Conservation (phyloP, 2,113 vertebrate genomes). For the Poecilia latipinna region DNA sequence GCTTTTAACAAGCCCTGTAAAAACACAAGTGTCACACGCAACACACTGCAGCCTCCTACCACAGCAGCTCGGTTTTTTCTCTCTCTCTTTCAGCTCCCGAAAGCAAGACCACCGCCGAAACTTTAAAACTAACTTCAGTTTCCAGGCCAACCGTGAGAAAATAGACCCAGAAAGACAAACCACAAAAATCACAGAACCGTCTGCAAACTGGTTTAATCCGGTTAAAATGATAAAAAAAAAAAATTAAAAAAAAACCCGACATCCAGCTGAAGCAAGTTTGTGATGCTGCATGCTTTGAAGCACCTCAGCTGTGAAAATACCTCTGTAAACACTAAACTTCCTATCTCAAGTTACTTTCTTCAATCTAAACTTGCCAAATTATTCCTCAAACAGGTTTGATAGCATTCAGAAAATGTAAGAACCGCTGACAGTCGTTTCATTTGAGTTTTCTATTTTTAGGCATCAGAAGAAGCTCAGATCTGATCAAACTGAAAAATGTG, state of each 20-base stretch:
- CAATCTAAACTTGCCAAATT: not conserved
- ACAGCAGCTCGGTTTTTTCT: not conserved
- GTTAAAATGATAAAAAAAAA: not conserved
- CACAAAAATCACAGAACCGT: not conserved
- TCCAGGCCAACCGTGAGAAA: not conserved
- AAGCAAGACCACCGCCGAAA: slow-evolving; percentile 24
- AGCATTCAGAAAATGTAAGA: not conserved
- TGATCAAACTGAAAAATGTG: not conserved
- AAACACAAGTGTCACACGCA: slow-evolving; percentile 63
- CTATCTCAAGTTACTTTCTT: not conserved
- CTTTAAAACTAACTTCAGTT: not conserved
- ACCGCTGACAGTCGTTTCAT: no score
- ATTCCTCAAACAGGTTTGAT: not conserved
- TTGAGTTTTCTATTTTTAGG: not conserved
- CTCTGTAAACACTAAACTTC: no score
- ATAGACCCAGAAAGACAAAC: not conserved
- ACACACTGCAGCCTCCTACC: slow-evolving; percentile 24
- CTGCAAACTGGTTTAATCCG: not conserved
- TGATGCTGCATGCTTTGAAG: not conserved
- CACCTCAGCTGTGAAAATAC: not conserved
- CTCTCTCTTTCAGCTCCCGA: no score
- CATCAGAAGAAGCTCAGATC: not conserved
- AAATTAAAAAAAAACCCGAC: not conserved
- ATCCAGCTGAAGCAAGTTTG: not conserved
- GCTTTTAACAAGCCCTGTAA: slow-evolving; percentile 70